phyloP scores from a whole-genome alignment of 2,888 invertebrate species.

The Xestia sexstrigata region DNA sequence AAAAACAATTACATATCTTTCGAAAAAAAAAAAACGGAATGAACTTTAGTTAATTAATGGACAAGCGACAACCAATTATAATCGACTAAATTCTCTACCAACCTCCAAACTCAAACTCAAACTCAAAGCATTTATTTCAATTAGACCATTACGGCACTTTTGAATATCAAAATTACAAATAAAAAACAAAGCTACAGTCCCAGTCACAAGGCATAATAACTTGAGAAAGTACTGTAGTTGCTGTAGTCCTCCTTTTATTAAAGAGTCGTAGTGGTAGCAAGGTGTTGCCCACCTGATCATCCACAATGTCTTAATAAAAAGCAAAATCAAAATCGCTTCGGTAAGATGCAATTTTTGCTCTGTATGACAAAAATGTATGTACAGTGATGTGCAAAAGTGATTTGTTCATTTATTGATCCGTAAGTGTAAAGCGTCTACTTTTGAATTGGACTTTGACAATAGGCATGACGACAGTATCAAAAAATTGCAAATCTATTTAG shows the following conservation, averaged over 20 bases:
- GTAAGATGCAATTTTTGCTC: conserved; percentile 30
- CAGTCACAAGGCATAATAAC: too few relatives aligned
- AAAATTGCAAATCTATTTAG: too few relatives aligned
- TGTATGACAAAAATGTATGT: conserved; percentile 43
- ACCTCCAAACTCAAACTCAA: too few relatives aligned
- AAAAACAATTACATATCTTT: too few relatives aligned
- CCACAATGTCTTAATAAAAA: conserved; percentile 44
- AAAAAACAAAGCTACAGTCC: too few relatives aligned
- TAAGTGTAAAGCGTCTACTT: neutral
- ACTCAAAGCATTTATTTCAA: too few relatives aligned
- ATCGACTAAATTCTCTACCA: neutral
- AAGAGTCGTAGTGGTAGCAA: conserved; percentile 12
- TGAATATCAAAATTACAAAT: too few relatives aligned
- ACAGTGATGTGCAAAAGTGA: conserved; percentile 41
- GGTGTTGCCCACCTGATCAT: conserved; percentile 44
- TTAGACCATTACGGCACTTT: too few relatives aligned
- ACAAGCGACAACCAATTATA: neutral
- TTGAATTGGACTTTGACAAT: neutral
- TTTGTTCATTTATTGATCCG: neutral
- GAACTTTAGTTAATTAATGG: neutral
- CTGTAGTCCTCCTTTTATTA: too few relatives aligned
- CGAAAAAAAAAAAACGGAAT: neutral
- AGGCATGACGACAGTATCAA: too few relatives aligned
- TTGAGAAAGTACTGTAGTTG: too few relatives aligned
- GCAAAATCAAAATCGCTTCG: conserved; percentile 35